phyloP scores from a whole-genome alignment of 1,140 invertebrate genomes.

The Drosophila sucinea region DNA sequence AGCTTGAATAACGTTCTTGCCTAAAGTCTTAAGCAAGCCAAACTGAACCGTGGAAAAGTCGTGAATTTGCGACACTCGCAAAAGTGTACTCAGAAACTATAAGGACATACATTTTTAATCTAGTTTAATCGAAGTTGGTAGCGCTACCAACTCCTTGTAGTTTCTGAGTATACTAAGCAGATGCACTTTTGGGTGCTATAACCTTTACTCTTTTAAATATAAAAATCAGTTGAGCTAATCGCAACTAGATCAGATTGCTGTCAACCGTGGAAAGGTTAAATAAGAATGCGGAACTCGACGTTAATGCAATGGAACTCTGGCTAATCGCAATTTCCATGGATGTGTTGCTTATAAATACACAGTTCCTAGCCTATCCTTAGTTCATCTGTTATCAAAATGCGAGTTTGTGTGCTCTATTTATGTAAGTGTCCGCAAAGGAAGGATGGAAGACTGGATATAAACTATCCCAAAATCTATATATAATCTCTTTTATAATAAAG shows the following conservation, averaged over 20 bases:
- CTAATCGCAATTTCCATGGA: constrained; percentile 3
- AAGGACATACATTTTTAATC: no score
- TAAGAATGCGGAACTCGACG: not conserved
- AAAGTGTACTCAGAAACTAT: no score
- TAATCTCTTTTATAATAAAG: not conserved
- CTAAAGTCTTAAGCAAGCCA: no score
- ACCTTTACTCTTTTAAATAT: no score
- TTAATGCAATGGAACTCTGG: not conserved
- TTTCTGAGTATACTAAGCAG: no score
- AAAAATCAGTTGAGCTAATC: no score
- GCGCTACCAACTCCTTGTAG: no score
- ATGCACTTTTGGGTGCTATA: no score
- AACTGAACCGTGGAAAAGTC: no score
- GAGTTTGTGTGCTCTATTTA: not conserved
- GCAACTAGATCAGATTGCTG: not conserved
- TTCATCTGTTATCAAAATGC: not conserved
- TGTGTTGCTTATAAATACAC: not conserved
- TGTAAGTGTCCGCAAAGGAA: constrained; percentile 1
- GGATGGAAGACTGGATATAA: not conserved
- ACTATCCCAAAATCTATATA: not conserved
- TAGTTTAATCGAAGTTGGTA: no score
- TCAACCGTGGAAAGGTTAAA: not conserved
- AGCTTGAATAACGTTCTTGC: no score
- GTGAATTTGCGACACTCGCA: no score
- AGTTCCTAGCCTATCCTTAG: not conserved